Conservation (phyloP, 2,888 invertebrate genomes). For the Aleiodes alternator region DNA sequence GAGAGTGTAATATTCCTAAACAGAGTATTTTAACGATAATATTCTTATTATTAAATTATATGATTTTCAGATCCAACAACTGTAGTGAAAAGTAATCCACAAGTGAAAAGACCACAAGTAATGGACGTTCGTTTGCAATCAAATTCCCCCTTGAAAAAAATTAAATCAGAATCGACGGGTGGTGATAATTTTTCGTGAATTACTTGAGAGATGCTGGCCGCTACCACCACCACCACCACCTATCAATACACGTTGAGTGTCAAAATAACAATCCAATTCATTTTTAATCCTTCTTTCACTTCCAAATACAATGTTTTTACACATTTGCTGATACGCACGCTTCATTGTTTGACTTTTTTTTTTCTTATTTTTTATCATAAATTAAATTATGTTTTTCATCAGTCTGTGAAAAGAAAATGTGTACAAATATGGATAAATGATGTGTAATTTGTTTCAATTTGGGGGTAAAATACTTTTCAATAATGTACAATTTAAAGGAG, state of each 20-base stretch:
- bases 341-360: constrained; percentile 50
- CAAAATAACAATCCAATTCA: constrained; percentile 46
- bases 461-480: too few species aligned
- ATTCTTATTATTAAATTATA: neutral
- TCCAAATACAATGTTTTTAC: constrained; percentile 57
- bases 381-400: too few species aligned
- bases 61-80: constrained; percentile 68
- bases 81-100: constrained; percentile 71
- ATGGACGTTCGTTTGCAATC: constrained; percentile 66
- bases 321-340: constrained; percentile 66
- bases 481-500: too few species aligned
- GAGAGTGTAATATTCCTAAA: neutral
- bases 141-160: constrained; percentile 71
- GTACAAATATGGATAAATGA: too few species aligned
- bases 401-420: too few species aligned
- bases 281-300: constrained; percentile 40
- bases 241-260: constrained; percentile 4
- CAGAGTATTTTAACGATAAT: too few species aligned
- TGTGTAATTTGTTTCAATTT: neutral
- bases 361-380: neutral
- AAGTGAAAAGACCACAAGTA: constrained; percentile 68
- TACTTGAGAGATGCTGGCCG: constrained; percentile 47
- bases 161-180: constrained; percentile 69
- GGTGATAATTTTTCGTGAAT: constrained; percentile 73
- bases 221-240: neutral